Base-by-base conservation (phyloP, 2,888 invertebrate genomes). In the Harmothoe impar region DNA sequence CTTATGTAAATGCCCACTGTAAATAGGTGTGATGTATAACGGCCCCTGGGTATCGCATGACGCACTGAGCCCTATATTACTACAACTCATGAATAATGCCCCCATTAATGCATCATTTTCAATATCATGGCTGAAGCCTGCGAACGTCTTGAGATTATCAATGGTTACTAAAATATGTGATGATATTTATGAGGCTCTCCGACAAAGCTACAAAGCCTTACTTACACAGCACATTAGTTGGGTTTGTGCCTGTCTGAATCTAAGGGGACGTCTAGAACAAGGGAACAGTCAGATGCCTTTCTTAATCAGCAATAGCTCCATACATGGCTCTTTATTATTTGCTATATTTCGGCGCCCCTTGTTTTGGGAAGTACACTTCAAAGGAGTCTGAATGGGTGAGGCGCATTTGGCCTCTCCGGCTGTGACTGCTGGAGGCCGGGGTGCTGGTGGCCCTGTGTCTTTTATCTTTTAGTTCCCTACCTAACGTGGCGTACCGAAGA, bases 1-100 rank as follows among this genome's bases (percentile, higher is more conserved):
- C 23, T 62, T 62, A 62, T 62, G 62, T 62, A 62, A 62, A 62
- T 62, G 62, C 15, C 23, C 23, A 62, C 62, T 62, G 23, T 62
- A 62, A 62, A 62, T 62, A 62, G 62, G 62, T 62, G 62, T 62
- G 62, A 62, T 62, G 62, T 62, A 62, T 62, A 62, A n/a, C 23
- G 20, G 62, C 62, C 62, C 62, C 0, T 3, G 62, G 62, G 62
- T 62, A 62, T 62, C 62, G 62, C 62, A 62, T 62, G 62, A 3
- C n/a, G 62, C 62, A 12, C 23, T n/a, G 62, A n/a, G 62, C 15
- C 62, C 62, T 62, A 62, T 62, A 62, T 62, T n/a, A 62, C n/a
- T 62, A 62, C 23, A n/a, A 20, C 62, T 62, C 62, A 62, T 62
- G 62, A 62, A 62, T 62, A 62, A n/a, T 62, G 62, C n/a, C 62